Evolutionary conservation across 2,113 vertebrate species (phyloP), one percentile per base, ranked within the genome.

Genomic region (Hemiprocne comata): DNA sequence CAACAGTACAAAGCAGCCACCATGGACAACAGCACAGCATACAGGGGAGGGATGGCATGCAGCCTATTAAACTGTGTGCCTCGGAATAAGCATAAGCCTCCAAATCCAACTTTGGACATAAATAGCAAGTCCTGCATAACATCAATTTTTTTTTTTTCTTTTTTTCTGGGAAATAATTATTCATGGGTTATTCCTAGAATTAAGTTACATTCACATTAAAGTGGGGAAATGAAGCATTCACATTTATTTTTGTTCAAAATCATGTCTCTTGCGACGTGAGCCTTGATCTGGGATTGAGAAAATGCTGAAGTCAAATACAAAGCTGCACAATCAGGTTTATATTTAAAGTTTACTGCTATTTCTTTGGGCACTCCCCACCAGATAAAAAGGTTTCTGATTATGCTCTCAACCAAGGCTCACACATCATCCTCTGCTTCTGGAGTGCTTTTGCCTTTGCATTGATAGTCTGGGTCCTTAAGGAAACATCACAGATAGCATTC

Each of bases 211-310:
- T 74, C 12, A 31, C 11, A 10, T 21, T 40, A 48, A 73, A 46
- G 13, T 13, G 25, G 16, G 24, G 33, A 89, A 87, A 58, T 23
- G 1, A 80, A 50, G 17, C 0, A 1, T 55, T 36, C 21, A 3
- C 18, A 34, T 46, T 20, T 24, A 29, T 31, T 44, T 81, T 78
- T 58, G 20, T 20, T 69, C 21, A 71, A 71, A 78, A 78, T 33
- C 17, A 11, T 1, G 0, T 24, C 13, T 70, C 19, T 74, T 46
- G 10, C 10, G 48, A 61, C 5, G 2, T 2, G 1, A 33, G 7
- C 14, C 64, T 57, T 46, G 17, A 40, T 51, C 18, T 11, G 46
- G 21, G 10, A 50, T 74, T 80, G 60, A 40, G 61, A 70, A 86
- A 84, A 76, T 4, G 19, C 17, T 55, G 19, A 66, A 50, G 42